phyloP scores from a whole-genome alignment of 2,113 vertebrate genomes.

The Sigmodon hispidus region DNA sequence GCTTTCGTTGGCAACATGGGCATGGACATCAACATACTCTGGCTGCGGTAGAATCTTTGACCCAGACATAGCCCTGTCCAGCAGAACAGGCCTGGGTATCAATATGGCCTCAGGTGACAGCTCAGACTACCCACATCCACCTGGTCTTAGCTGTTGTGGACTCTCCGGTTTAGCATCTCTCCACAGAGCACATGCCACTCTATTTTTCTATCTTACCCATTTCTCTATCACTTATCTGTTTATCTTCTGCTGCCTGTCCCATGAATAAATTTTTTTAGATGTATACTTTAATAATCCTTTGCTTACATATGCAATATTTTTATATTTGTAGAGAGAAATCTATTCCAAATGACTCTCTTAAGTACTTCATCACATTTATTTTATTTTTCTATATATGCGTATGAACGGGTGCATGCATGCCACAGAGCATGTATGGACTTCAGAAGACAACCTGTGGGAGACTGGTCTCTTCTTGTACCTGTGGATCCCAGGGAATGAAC shows the following conservation, averaged over 20 bases:
- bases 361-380: neutral
- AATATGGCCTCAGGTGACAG: neutral
- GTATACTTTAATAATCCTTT: conserved; percentile 39
- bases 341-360: neutral
- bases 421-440: too few species aligned
- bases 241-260: neutral
- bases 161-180: neutral
- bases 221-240: neutral
- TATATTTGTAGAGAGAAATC: conserved; percentile 12
- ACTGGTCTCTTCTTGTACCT: neutral
- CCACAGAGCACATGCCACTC: neutral
- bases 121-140: neutral
- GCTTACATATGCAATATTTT: neutral
- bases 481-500: neutral
- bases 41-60: neutral
- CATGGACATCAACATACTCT: neutral
- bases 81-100: neutral
- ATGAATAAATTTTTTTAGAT: conserved; percentile 15
- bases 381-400: neutral
- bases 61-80: neutral
- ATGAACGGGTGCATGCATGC: neutral
- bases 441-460: neutral
- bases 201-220: neutral
- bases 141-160: neutral
- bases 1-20: neutral